Evolutionary conservation across 1,140 invertebrate genomes (phyloP).

Genomic region (Atta colombica): DNA sequence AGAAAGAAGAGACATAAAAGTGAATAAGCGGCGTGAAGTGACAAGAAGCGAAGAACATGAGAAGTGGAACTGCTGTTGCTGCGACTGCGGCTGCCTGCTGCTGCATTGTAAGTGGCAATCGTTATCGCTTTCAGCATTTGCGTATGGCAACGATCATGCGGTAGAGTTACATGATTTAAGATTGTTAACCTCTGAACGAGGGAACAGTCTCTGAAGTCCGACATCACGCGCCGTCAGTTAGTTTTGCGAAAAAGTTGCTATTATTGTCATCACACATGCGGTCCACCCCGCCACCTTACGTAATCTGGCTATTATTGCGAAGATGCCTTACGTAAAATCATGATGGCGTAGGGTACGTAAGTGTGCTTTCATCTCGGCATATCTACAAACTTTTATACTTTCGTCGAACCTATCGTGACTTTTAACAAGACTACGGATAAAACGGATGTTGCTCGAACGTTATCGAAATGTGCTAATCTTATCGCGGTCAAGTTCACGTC

Average conservation of each 20-base stretch:
- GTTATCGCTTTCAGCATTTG: slow-evolving; percentile 62
- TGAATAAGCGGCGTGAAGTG: slow-evolving; percentile 31
- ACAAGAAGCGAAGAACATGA: slow-evolving; percentile 31
- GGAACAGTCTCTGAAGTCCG: neutral
- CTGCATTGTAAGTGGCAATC: slow-evolving; percentile 48
- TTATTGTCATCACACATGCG: slow-evolving; percentile 48
- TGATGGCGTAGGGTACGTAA: neutral
- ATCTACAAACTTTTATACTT: neutral
- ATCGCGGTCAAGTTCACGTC: slow-evolving; percentile 46
- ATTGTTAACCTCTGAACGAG: slow-evolving; percentile 53
- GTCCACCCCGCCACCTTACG: slow-evolving; percentile 29
- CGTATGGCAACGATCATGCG: slow-evolving; percentile 18
- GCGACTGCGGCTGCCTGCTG: neutral
- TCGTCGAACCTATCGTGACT: slow-evolving; percentile 13
- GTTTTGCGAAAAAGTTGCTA: slow-evolving; percentile 26
- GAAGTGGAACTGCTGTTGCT: neutral
- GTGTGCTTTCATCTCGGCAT: slow-evolving; percentile 39
- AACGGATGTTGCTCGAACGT: slow-evolving; percentile 21
- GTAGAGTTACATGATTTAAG: slow-evolving; percentile 39
- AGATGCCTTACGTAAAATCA: slow-evolving; percentile 57
- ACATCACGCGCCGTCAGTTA: neutral
- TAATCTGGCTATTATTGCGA: slow-evolving; percentile 45
- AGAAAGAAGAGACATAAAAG: slow-evolving; percentile 9
- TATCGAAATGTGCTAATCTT: slow-evolving; percentile 7
- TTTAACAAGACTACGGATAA: slow-evolving; percentile 1